These are phyloP conservation scores for Lagorchestes hirsutus DNA, from an alignment of 2,797 vertebrate genomes.

Conservation along the genomic window DNA sequence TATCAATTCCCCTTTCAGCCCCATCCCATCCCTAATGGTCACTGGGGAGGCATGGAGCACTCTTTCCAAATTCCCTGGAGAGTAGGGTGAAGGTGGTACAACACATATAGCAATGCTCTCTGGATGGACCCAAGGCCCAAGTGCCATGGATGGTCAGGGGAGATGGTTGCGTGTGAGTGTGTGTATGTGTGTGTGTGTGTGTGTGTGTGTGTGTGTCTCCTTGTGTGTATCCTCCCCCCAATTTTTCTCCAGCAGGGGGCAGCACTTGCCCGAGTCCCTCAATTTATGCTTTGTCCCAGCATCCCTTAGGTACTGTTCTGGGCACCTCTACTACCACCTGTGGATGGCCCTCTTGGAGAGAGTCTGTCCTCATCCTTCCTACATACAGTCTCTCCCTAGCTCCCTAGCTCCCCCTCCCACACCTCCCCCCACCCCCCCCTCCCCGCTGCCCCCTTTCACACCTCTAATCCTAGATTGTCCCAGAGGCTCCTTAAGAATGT, in stretches of 20 bases:
- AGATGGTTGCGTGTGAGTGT: not conserved
- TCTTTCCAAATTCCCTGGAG: not conserved
- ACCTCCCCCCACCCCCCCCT: no score
- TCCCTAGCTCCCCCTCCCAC: no score
- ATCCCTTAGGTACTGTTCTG: not conserved
- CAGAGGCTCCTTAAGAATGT: not conserved
- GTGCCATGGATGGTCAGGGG: not conserved
- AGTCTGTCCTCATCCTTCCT: not conserved
- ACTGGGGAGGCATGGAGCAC: no score
- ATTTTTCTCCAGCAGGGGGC: not conserved
- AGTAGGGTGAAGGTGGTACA: not conserved
- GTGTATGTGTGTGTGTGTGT: not conserved
- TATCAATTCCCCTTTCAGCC: not conserved
- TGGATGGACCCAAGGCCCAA: not conserved
- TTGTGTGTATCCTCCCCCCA: not conserved
- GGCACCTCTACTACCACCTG: not conserved
- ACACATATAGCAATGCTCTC: not conserved
- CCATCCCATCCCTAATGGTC: not conserved
- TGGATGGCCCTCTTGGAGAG: not conserved
- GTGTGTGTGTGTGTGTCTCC: not conserved
- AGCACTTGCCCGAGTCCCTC: not conserved
- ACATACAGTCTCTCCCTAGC: not conserved
- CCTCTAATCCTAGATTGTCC: not conserved
- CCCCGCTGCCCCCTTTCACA: not conserved
- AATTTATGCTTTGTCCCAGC: not conserved